Evolutionary conservation across 1,140 invertebrate species (phyloP), one percentile per base, ranked within the genome.

Genomic region (Calephelis nemesis): DNA sequence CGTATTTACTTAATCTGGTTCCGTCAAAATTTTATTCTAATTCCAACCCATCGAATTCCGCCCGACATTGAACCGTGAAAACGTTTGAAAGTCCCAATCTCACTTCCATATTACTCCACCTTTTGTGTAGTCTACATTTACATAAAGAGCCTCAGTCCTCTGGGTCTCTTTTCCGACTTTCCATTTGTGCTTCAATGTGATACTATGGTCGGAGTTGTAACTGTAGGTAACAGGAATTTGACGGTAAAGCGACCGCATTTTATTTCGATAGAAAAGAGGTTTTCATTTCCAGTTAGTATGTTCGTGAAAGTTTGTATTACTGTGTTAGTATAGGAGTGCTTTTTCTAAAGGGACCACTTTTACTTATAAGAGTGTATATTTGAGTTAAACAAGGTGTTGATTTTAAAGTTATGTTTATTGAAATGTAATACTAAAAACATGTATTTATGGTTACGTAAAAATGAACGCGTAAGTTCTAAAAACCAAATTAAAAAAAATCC

Each of bases 101-200:
- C 77, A 76, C 78, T 78, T 85, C 77, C 78, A 74, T 77, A 78
- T 84, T 82, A 84, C 82, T 81, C 76, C 72, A 85, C 81, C 82
- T 85, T 87, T 87, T 85, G 83, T 85, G 78, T 73, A 75, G 74
- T 78, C 65, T 73, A 68, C 77, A 84, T 87, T 85, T 87, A 82
- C 83, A 85, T 87, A 87, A 87, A 87, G 81, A 85, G 78, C 69
- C 74, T 75, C 72, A 74, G 80, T 85, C 84, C 84, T 87, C 74
- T 67, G 83, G 84, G 83, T 79, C 81, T 83, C 81, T 81, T 87
- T 82, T 81, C 77, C 71, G 68, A 77, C 81, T 68, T 83, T 78
- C 82, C 79, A 82, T 85, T 87, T 83, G 82, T 84, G 81, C 76
- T 80, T 76, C 72, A 84, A 85, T 81, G 75, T 78, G 73, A 79